Evolutionary conservation across 2,797 vertebrate species (phyloP).

Genomic region (Poeciliopsis paucimaculata): DNA sequence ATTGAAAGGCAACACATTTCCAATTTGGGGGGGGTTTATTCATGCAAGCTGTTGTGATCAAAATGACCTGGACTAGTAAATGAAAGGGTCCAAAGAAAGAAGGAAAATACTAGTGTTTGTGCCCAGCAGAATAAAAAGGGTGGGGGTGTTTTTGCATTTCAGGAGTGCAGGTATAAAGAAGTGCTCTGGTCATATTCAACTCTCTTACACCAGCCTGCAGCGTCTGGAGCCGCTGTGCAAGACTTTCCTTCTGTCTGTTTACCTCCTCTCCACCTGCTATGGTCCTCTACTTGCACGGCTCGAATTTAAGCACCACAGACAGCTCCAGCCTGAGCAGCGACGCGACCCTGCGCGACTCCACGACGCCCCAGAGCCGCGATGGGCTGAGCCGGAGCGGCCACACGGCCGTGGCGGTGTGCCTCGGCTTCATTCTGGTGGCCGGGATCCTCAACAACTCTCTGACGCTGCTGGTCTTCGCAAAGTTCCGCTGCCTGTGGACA

Average conservation of each 20-base stretch:
- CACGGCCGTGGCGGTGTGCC: conserved; percentile 75
- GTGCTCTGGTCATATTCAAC: conserved; percentile 18
- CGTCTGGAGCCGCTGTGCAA: conserved; percentile 4
- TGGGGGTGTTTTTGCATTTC: conserved; percentile 11
- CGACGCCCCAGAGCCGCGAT: conserved; percentile 30
- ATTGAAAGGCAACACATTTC: conserved; percentile 8
- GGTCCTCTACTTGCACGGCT: conserved; percentile 57
- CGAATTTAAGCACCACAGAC: conserved; percentile 73
- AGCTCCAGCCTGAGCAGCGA: conserved; percentile 49
- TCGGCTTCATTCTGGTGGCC: conserved; percentile 78
- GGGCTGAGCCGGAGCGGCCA: conserved; percentile 76
- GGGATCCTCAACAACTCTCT: conserved; percentile 79
- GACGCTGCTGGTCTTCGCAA: conserved; percentile 77
- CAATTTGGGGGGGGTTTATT: conserved; percentile 25
- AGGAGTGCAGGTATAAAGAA: conserved; percentile 36
- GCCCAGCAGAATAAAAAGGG: not conserved
- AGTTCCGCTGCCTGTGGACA: conserved; percentile 79
- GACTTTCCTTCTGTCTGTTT: not conserved
- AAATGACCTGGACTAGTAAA: conserved; percentile 4
- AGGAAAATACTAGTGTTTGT: not conserved
- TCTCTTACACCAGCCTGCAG: conserved; percentile 5
- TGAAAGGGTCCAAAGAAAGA: not conserved
- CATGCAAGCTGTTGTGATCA: conserved; percentile 10
- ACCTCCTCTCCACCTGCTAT: conserved; percentile 51
- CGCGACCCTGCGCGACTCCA: conserved; percentile 31